A percentile compares a stretch with the other conserved stretches of the same genome.
phyloP scores from a whole-genome alignment of 2,113 vertebrate species.

The Pipra filicauda region DNA sequence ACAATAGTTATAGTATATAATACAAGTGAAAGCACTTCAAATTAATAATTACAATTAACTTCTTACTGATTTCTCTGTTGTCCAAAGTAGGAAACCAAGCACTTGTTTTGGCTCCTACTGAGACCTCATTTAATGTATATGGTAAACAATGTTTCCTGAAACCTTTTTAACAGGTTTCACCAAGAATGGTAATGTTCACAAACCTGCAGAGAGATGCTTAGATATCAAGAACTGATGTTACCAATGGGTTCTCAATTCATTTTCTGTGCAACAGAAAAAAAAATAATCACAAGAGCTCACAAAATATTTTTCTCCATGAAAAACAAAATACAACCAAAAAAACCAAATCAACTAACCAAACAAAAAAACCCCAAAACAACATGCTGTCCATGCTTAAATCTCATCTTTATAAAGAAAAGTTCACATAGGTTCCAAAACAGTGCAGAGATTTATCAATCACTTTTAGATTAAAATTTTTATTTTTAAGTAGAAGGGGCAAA shows the following conservation, averaged over 20 bases:
- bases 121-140: rapidly evolving
- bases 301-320: neutral
- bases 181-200: rapidly evolving
- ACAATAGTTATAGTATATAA: neutral
- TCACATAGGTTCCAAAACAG: neutral
- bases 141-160: neutral
- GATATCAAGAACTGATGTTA: neutral
- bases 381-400: neutral
- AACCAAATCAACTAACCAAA: neutral
- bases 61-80: neutral
- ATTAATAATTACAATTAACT: neutral
- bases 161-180: neutral
- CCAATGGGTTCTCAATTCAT: neutral
- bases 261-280: neutral
- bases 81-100: neutral
- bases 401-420: neutral
- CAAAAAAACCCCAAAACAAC: neutral
- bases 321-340: neutral
- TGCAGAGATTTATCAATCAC: neutral
- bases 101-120: neutral
- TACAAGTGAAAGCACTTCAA: neutral
- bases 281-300: neutral
- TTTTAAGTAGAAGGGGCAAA: neutral
- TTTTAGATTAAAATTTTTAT: neutral
- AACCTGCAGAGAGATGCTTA: neutral